phyloP scores from a whole-genome alignment of 2,797 vertebrate genomes.

The Fundulus diaphanus region DNA sequence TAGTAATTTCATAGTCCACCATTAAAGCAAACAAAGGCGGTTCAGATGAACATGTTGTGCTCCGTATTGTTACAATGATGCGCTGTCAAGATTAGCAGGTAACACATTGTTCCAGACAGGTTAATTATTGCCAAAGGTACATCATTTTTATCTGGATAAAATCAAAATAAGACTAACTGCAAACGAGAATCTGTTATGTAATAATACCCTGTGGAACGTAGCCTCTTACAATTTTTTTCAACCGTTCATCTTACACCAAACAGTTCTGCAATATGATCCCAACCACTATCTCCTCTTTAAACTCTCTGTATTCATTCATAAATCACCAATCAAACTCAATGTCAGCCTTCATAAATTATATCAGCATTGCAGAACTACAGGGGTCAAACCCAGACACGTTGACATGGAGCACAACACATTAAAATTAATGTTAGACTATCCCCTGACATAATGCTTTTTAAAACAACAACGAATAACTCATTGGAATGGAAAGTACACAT shows the following conservation, averaged over 20 bases:
- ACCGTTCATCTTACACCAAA: background rate
- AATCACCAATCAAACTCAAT: background rate
- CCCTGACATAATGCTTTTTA: background rate
- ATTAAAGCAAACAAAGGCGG: background rate
- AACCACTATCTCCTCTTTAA: background rate
- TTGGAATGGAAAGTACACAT: too few relatives aligned
- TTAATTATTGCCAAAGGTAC: background rate
- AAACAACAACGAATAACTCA: background rate
- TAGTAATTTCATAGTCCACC: background rate
- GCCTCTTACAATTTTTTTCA: background rate
- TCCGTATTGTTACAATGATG: background rate
- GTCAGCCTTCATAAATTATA: background rate
- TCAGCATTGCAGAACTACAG: background rate
- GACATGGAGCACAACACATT: background rate
- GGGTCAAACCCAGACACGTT: background rate
- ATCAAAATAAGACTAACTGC: background rate
- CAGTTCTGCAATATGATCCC: background rate
- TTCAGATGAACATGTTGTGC: background rate
- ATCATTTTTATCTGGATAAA: background rate
- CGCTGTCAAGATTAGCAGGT: background rate
- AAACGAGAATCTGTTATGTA: background rate
- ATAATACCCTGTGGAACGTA: background rate
- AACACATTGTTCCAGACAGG: background rate
- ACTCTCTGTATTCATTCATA: background rate
- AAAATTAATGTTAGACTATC: background rate